phyloP scores from a whole-genome alignment of 2,113 vertebrate species.

The Diadophis punctatus region DNA sequence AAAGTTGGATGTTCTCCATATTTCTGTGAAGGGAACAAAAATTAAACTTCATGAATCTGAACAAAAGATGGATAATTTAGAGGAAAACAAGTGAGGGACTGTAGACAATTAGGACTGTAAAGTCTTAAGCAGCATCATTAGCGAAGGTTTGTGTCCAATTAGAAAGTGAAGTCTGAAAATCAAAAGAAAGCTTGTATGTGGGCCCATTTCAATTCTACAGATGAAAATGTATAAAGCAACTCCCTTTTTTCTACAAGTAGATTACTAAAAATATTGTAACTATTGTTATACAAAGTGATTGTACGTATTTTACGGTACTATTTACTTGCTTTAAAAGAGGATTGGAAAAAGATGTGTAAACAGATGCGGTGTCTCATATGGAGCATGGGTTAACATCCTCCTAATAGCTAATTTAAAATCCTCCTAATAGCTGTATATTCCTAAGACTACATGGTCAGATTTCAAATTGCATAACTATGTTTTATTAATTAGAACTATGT shows the following conservation, averaged over 20 bases:
- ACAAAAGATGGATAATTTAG: slow-evolving; percentile 57
- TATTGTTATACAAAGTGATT: not conserved
- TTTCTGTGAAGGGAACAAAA: slow-evolving; percentile 49
- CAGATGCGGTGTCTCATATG: slow-evolving; percentile 45
- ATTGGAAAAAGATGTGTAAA: slow-evolving; percentile 8
- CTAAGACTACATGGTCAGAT: not conserved
- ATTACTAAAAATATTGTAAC: slow-evolving; percentile 38
- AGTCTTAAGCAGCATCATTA: slow-evolving; percentile 56
- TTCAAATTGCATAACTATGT: not conserved
- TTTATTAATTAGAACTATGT: not conserved
- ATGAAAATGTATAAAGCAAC: slow-evolving; percentile 25
- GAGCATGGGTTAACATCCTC: slow-evolving; percentile 32
- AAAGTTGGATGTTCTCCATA: slow-evolving; percentile 29
- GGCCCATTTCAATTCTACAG: slow-evolving; percentile 25
- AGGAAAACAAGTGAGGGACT: slow-evolving; percentile 42
- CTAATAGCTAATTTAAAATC: not conserved
- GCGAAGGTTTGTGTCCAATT: slow-evolving; percentile 57
- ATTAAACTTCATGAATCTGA: slow-evolving; percentile 57
- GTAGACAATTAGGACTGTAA: slow-evolving; percentile 56
- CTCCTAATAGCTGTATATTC: not conserved
- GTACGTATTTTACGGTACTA: not conserved
- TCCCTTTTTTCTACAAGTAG: slow-evolving; percentile 23
- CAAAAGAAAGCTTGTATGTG: slow-evolving; percentile 41
- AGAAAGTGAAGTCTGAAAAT: slow-evolving; percentile 51
- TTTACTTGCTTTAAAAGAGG: slow-evolving; percentile 25